These are phyloP conservation scores for Heliconius aoede DNA, from an alignment of 2,888 invertebrate species.

Conservation along the genomic window DNA sequence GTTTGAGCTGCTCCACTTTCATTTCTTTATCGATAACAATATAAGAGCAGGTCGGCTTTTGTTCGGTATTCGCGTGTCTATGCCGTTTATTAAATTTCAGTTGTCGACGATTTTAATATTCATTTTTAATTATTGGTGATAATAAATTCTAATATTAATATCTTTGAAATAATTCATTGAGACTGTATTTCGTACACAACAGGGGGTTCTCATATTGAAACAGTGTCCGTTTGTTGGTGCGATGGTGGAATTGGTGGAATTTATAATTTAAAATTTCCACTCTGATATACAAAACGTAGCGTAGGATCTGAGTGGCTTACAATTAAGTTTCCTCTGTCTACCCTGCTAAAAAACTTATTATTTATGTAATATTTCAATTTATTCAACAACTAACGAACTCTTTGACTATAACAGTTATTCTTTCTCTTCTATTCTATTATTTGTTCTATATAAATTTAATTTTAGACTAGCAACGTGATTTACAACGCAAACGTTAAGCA, in stretches of 20 bases:
- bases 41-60: slow-evolving; percentile 34
- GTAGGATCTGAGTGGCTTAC: not conserved
- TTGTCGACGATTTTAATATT: slow-evolving; percentile 15
- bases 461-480: not conserved
- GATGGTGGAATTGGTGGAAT: too few relatives aligned
- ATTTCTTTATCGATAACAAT: slow-evolving; percentile 24
- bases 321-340: too few relatives aligned
- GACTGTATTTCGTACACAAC: too few relatives aligned
- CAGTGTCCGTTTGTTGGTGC: too few relatives aligned
- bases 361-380: too few relatives aligned
- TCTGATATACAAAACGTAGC: not conserved
- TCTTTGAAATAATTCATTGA: not conserved
- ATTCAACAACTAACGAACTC: not conserved
- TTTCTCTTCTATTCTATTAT: too few relatives aligned
- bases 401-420: not conserved
- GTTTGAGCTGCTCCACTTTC: slow-evolving; percentile 1
- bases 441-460: not conserved
- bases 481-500: not conserved
- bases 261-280: too few relatives aligned
- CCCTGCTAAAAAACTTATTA: too few relatives aligned
- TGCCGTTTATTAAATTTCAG: slow-evolving; percentile 32
- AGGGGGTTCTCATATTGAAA: too few relatives aligned
- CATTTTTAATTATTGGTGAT: not conserved
- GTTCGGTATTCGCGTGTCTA: slow-evolving; percentile 20
- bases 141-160: not conserved